Base-by-base conservation (phyloP, 2,797 vertebrate genomes). In the Sebastes hubbsi region DNA sequence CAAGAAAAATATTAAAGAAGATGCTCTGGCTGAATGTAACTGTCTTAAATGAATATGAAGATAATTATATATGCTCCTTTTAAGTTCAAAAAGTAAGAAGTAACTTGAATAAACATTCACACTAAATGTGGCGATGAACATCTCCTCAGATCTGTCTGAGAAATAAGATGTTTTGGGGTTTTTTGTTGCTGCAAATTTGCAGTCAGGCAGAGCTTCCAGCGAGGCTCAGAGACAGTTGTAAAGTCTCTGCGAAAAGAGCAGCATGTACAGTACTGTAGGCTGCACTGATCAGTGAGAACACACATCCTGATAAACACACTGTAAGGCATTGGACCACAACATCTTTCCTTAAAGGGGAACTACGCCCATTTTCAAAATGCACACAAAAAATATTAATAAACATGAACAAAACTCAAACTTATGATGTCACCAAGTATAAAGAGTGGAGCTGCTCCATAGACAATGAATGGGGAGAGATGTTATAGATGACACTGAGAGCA, bases 221-320 rank as follows among this genome's bases (percentile, higher is more conserved):
- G 16, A 79, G 74, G 83, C 77, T 77, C 27, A 27, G 38, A 83
- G 90, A 29, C 25, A 32, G 75, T 77, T 60, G 55, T 68, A 18
- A 49, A 78, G 74, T 92, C 94, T 87, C 94, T 69, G 74, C 1
- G 83, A 86, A 83, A 18, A 76, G 69, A 80, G 72, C 75, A 81
- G 81, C 79, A 77, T 75, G 84, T 25, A 25, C 24, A 27, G 24
- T 68, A 32, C 59, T 38, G 49, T 4, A 30, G 32, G 67, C 61
- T 78, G 76, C 71, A 78, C 4, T 64, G 49, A 16, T 61, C 64
- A 76, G 60, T 34, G 65, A 56, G 14, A 59, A 52, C 58, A 77
- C 58, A 77, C 54, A 81, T 46, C 38, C 42, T 46, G 27, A 83
- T 6, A 65, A 68, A 72, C 36, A 68, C 54, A 52, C 12, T 24